These are phyloP conservation scores for Cheilosia variabilis DNA, from an alignment of 2,888 invertebrate genomes.

Conservation along the genomic window DNA sequence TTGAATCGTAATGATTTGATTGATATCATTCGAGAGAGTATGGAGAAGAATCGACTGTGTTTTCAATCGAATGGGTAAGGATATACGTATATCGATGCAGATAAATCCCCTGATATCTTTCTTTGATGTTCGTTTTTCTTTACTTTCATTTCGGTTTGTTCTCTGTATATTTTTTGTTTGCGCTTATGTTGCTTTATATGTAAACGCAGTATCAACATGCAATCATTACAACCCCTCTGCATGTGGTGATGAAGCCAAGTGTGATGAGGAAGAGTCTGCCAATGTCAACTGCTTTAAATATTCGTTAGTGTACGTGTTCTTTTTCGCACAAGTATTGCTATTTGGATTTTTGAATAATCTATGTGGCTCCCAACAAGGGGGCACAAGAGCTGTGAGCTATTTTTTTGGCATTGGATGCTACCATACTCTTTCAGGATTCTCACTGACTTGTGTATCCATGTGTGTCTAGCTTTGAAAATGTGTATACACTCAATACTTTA, in stretches of 20 bases:
- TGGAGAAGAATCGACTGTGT: constrained; percentile 95
- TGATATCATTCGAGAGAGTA: constrained; percentile 94
- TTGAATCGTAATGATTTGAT: constrained; percentile 92
- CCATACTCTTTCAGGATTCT: no score
- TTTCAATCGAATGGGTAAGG: constrained; percentile 91
- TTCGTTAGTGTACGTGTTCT: no score
- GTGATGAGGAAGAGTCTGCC: no score
- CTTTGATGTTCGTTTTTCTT: constrained; percentile 7
- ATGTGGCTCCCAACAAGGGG: neutral
- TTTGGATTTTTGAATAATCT: neutral
- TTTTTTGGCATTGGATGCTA: no score
- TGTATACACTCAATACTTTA: no score
- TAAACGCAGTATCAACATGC: neutral
- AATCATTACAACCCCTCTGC: no score
- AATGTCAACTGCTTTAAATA: no score
- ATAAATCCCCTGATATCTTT: constrained; percentile 56
- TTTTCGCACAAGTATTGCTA: no score
- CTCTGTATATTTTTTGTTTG: neutral
- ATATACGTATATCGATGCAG: constrained; percentile 54
- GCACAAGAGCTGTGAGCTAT: no score
- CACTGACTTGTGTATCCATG: no score
- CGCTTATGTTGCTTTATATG: neutral
- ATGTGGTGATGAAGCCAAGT: no score
- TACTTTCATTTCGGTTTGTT: constrained; percentile 15
- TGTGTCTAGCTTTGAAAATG: no score